Evolutionary conservation across 2,888 invertebrate genomes (phyloP), one percentile per base, ranked within the genome.

Genomic region (Chironomus riparius): DNA sequence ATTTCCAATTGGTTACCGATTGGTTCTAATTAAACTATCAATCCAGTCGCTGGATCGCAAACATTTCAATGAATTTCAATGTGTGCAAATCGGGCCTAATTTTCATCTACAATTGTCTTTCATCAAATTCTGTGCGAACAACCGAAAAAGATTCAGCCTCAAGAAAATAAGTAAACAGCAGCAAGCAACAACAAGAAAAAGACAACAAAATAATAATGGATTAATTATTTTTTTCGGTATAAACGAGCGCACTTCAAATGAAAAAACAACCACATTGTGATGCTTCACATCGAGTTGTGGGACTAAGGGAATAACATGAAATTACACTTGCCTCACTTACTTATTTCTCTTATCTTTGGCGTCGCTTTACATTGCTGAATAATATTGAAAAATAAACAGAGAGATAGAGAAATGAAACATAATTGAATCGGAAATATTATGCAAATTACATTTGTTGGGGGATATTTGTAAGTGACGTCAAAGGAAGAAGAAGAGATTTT

Each of bases 371-470:
- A 28, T 24, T 68, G 24, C 22, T 68, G 38, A 68, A 22, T 24
- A 68, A 68, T 28, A 68, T 24, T 38, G 38, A 10, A 38, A 38
- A 38, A 38, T 38, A 38, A 1, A 38, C 38, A 38, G 4, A 38
- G 28, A 4, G 38, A 38, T 0, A 10, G 28, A 28, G 28, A n/a
- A n/a, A 38, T 38, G 38, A 10, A 38, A 70, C 15, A 18, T 70
- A 70, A 70, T 70, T 70, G 70, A 70, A 47, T 56, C 70, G 10
- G 48, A 13, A 65, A 65, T 65, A 65, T 21, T 70, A 70, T 70
- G 70, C 70, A 70, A 70, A 70, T 69, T 69, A 18, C 69, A 56
- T 56, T 56, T n/a, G n/a, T n/a, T n/a, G n/a, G n/a, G n/a, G n/a
- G n/a, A n/a, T n/a, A n/a, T n/a, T n/a, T n/a, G n/a, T n/a, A n/a